A percentile compares a stretch with the other conserved stretches of the same genome.
Evolutionary conservation across 1,140 invertebrate genomes (phyloP).

Genomic region (Trichomalopsis sarcophagae): DNA sequence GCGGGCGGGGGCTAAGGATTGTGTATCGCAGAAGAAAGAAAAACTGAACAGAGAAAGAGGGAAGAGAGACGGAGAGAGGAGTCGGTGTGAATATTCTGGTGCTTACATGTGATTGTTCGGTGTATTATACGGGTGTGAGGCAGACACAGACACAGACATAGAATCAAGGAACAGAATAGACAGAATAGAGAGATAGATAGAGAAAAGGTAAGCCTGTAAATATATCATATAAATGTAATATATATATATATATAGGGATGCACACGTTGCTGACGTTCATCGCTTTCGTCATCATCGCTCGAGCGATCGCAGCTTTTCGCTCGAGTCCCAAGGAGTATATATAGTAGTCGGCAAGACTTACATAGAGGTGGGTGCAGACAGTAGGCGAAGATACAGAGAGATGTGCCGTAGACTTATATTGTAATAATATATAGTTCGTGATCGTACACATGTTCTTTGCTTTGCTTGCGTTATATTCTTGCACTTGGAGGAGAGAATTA

Average conservation of each 20-base stretch:
- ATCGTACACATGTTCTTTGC: neutral
- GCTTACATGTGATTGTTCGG: neutral
- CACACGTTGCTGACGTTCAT: conserved; percentile 33
- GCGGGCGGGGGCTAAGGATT: no score
- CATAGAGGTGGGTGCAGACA: conserved; percentile 27
- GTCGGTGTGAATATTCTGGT: neutral
- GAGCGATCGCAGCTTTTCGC: conserved; percentile 20
- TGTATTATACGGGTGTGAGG: neutral
- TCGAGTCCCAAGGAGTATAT: conserved; percentile 3
- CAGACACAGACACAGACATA: neutral
- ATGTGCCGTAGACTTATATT: conserved; percentile 21
- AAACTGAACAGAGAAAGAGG: neutral
- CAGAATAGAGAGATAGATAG: neutral
- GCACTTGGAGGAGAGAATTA: conserved; percentile 8
- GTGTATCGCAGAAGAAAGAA: neutral
- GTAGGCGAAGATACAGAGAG: conserved; percentile 22
- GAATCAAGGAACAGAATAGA: neutral
- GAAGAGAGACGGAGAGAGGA: neutral
- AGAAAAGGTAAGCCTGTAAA: conserved; percentile 28
- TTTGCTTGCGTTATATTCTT: neutral
- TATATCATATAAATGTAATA: neutral
- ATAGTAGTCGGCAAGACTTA: neutral
- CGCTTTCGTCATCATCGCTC: neutral
- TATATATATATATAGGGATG: neutral
- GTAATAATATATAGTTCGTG: neutral